Evolutionary conservation across 92 coral and sea anemone species (phyloP).

Genomic region (Isaurus tuberculatus): DNA sequence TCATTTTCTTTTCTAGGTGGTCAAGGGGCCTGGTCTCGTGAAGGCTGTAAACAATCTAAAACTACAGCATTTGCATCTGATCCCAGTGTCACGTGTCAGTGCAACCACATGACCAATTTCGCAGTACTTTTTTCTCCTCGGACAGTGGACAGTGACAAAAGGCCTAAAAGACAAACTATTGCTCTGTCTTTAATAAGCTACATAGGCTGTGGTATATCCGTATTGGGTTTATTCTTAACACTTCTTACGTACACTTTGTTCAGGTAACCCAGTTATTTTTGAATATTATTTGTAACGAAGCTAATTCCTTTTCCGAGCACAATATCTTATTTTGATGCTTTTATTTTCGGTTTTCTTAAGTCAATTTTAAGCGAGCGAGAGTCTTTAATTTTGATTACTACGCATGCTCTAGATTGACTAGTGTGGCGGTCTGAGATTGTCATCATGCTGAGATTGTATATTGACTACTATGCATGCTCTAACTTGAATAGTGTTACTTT

Average conservation of each 20-base stretch:
- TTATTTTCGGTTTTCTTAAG: no score
- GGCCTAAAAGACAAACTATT: constrained; percentile 24
- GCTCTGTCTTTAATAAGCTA: constrained; percentile 79
- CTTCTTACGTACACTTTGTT: constrained; percentile 84
- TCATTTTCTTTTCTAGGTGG: neutral
- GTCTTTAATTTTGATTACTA: no score
- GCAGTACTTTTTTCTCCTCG: constrained; percentile 39
- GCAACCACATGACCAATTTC: constrained; percentile 27
- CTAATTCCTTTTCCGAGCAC: no score
- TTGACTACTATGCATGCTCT: no score
- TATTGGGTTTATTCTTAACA: constrained; percentile 75
- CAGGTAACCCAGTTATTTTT: constrained; percentile 62
- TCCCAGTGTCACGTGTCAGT: neutral
- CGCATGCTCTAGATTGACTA: no score
- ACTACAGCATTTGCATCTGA: neutral
- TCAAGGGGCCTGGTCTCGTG: constrained; percentile 1
- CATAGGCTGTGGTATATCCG: constrained; percentile 91
- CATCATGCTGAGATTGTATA: no score
- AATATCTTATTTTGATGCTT: no score
- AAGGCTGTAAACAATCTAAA: neutral
- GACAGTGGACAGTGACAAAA: neutral
- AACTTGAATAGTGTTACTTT: no score
- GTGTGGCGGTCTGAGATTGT: no score
- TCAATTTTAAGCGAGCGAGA: no score
- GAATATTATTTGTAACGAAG: no score